A percentile compares a stretch with the other conserved stretches of the same genome.
Conservation (phyloP, 1,140 invertebrate species). For the Lepidotrigona ventralis region DNA sequence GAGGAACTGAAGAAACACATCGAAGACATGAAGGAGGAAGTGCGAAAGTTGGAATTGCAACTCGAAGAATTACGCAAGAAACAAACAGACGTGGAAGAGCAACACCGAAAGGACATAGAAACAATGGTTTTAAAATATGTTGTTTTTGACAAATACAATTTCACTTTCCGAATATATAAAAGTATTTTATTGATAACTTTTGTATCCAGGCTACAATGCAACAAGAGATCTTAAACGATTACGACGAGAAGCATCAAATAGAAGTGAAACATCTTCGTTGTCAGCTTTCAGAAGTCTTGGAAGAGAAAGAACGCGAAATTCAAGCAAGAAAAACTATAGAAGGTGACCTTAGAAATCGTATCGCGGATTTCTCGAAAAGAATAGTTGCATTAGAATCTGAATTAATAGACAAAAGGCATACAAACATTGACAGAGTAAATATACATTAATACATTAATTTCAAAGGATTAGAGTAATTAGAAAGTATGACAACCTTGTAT, state of each 20-base stretch:
- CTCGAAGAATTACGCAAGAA: constrained; percentile 54
- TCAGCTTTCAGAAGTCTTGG: constrained; percentile 60
- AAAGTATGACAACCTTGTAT: constrained; percentile 1
- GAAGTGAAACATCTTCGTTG: constrained; percentile 63
- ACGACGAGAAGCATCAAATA: constrained; percentile 62
- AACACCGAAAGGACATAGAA: constrained; percentile 70
- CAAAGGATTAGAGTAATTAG: not conserved
- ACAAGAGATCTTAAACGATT: constrained; percentile 63
- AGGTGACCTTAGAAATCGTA: constrained; percentile 45
- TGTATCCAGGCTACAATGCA: constrained; percentile 67
- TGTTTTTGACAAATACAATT: not conserved
- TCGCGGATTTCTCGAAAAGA: constrained; percentile 34
- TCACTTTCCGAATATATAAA: not conserved
- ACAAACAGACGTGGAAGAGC: constrained; percentile 58
- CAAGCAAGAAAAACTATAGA: constrained; percentile 34
- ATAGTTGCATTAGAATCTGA: constrained; percentile 56
- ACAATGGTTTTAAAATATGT: constrained; percentile 64
- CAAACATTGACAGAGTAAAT: constrained; percentile 42
- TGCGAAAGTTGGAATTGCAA: constrained; percentile 57
- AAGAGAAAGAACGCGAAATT: constrained; percentile 65
- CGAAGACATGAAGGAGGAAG: constrained; percentile 70
- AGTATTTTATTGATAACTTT: constrained; percentile 27
- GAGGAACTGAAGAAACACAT: constrained; percentile 74
- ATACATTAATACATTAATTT: not conserved
- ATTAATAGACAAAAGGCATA: constrained; percentile 37